phyloP scores from a whole-genome alignment of 2,797 vertebrate genomes.

The Syngnathus rostellatus region DNA sequence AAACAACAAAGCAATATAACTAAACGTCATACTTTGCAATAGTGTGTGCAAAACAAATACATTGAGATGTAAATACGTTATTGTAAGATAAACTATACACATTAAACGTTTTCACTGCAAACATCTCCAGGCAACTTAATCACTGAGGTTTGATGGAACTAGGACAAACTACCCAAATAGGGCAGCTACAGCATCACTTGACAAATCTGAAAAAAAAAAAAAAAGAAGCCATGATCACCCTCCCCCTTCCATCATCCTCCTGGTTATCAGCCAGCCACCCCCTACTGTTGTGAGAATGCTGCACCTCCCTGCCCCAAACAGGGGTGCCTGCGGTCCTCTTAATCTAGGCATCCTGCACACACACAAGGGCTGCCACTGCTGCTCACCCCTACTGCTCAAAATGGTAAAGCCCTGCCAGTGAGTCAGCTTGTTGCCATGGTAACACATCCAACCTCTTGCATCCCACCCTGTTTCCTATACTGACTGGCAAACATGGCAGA shows the following conservation, averaged over 20 bases:
- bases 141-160: neutral
- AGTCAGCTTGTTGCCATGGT: conserved; percentile 75
- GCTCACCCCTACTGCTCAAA: conserved; percentile 51
- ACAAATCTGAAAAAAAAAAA: conserved; percentile 8
- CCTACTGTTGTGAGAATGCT: conserved; percentile 24
- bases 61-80: neutral
- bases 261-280: conserved; percentile 14
- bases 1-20: neutral
- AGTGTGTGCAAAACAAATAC: neutral
- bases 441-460: conserved; percentile 64
- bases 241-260: conserved; percentile 20
- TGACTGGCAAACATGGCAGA: conserved; percentile 28
- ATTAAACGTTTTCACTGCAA: neutral
- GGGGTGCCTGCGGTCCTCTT: conserved; percentile 48
- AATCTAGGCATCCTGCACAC: conserved; percentile 3
- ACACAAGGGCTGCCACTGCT: conserved; percentile 38
- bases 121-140: neutral
- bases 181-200: neutral
- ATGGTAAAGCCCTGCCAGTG: conserved; percentile 68
- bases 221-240: conserved; percentile 25
- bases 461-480: conserved; percentile 50
- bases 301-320: conserved; percentile 20
- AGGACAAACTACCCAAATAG: conserved; percentile 8
- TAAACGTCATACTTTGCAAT: neutral
- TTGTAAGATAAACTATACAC: neutral